phyloP scores from a whole-genome alignment of 2,113 vertebrate species.

The Crocuta crocuta region DNA sequence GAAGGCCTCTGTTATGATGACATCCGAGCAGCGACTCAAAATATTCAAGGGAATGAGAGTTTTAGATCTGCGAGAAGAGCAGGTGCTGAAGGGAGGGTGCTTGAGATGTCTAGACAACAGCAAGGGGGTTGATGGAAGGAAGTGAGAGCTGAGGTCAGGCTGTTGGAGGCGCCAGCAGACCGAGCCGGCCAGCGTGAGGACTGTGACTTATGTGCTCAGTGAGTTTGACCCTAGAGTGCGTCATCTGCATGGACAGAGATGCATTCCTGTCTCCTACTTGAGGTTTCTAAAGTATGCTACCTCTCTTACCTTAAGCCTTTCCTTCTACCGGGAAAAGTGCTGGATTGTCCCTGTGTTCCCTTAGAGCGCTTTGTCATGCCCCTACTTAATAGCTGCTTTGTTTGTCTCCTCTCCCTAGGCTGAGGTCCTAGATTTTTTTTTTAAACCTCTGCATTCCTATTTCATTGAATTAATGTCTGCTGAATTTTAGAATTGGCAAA shows the following conservation, averaged over 20 bases:
- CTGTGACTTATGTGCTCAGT: not conserved
- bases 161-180: not conserved
- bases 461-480: constrained; percentile 16
- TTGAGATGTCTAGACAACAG: not conserved
- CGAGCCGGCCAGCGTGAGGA: not conserved
- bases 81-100: not conserved
- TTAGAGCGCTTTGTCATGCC: not conserved
- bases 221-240: not conserved
- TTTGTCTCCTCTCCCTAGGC: not conserved
- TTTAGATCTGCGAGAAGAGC: not conserved
- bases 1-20: not conserved
- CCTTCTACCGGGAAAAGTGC: not conserved
- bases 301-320: not conserved
- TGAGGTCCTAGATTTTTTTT: not conserved
- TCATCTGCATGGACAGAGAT: not conserved
- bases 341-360: too few relatives aligned
- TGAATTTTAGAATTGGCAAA: not conserved
- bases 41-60: not conserved
- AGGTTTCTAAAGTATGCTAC: not conserved
- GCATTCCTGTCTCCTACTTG: not conserved
- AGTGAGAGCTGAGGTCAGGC: not conserved
- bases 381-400: not conserved
- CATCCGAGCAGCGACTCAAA: not conserved
- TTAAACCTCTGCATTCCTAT: not conserved
- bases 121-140: not conserved